phyloP scores from a whole-genome alignment of 2,797 vertebrate genomes.

The Peromyscus attwateri region DNA sequence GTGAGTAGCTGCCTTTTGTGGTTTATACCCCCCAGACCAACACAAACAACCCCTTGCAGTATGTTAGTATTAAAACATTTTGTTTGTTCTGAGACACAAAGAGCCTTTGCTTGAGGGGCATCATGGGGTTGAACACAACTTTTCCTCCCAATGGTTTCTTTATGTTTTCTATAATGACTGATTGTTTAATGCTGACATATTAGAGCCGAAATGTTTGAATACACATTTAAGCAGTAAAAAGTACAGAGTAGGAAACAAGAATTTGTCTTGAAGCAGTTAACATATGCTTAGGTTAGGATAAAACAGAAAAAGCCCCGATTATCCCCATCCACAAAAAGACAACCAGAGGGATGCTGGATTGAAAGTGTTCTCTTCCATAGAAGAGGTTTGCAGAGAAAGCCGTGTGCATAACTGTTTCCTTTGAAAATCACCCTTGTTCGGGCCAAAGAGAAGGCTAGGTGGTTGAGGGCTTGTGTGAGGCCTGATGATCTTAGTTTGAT shows the following conservation, averaged over 20 bases:
- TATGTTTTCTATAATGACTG: constrained; percentile 63
- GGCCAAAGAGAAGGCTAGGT: background rate
- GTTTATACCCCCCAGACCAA: constrained; percentile 3
- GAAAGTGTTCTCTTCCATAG: constrained; percentile 12
- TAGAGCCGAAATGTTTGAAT: constrained; percentile 57
- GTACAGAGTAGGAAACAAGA: background rate
- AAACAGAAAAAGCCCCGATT: constrained; percentile 35
- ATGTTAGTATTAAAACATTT: constrained; percentile 64
- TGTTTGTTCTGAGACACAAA: constrained; percentile 65
- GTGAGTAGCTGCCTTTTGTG: constrained; percentile 58
- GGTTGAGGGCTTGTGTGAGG: background rate
- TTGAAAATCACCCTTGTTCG: background rate
- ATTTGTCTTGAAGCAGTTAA: constrained; percentile 56
- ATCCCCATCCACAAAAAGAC: constrained; percentile 4
- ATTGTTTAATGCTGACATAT: constrained; percentile 68
- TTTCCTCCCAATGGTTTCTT: constrained; percentile 47
- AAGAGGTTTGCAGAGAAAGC: background rate
- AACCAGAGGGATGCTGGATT: background rate
- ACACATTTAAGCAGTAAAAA: constrained; percentile 64
- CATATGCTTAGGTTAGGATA: background rate
- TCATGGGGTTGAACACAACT: constrained; percentile 54
- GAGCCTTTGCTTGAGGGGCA: constrained; percentile 47
- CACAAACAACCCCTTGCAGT: constrained; percentile 64
- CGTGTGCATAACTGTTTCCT: background rate
- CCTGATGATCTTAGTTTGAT: background rate